Conservation (phyloP, 2,797 vertebrate species). For the Poecilia picta region DNA sequence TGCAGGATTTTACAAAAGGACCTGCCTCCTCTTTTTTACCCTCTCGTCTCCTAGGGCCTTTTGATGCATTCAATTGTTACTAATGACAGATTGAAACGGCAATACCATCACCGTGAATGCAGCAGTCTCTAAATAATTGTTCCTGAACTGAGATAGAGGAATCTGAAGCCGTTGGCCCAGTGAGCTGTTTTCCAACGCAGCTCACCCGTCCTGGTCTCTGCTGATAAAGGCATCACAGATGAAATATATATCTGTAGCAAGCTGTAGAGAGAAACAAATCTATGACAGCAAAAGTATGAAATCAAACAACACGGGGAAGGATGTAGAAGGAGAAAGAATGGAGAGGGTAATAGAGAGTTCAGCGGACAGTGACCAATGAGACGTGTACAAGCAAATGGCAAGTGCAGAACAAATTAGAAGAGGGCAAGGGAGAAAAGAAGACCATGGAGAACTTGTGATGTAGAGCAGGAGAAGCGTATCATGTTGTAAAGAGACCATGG, state of each 20-base stretch:
- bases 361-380: constrained; percentile 67
- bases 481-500: constrained; percentile 33
- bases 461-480: constrained; percentile 46
- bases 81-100: constrained; percentile 60
- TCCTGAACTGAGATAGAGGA: constrained; percentile 30
- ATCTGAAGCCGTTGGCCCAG: constrained; percentile 31
- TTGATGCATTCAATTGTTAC: constrained; percentile 57
- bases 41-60: constrained; percentile 35
- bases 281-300: constrained; percentile 61
- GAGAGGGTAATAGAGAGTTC: constrained; percentile 63
- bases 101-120: constrained; percentile 28
- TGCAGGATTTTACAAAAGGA: constrained; percentile 39
- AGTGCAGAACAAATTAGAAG: constrained; percentile 65
- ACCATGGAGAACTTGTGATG: constrained; percentile 48
- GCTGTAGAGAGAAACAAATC: constrained; percentile 56
- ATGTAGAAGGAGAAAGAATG: constrained; percentile 17
- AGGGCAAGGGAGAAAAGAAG: constrained; percentile 34
- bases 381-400: constrained; percentile 47
- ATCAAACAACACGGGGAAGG: constrained; percentile 56
- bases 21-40: constrained; percentile 40
- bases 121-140: constrained; percentile 43
- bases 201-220: constrained; percentile 38
- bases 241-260: constrained; percentile 50
- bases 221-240: constrained; percentile 60
- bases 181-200: constrained; percentile 10